Evolutionary conservation across 2,888 invertebrate genomes (phyloP), one percentile per base, ranked within the genome.

Genomic region (Drosophila borborema): DNA sequence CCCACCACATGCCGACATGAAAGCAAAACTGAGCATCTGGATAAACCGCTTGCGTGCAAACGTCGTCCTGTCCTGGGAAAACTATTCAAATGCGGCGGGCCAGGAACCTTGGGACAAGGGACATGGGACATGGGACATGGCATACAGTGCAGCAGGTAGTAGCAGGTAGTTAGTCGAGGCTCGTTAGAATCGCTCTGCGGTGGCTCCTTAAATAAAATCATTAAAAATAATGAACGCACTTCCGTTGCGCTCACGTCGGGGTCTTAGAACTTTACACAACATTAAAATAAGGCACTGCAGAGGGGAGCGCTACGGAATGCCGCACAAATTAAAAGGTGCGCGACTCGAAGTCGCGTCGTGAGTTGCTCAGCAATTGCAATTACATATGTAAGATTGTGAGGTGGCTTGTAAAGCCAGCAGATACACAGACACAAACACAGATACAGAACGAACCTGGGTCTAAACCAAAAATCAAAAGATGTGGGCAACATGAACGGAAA

Each of bases 201-300:
- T 20, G 51, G 61, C 63, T 73, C 81, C 71, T 70, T 81, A 86
- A 86, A 86, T 86, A 82, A 84, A 89, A 86, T 86, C 86, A 89
- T 86, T 86, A 86, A 86, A 86, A 89, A 86, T 86, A 86, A 86
- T 86, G 81, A 89, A 86, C 84, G 82, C 86, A 86, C 85, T 86
- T 86, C 89, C 86, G 86, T 49, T 84, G 77, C 65, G 51, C 66
- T 48, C 60, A 28, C 51, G 56, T 77, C 87, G 85, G 87, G 70
- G 84, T 82, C 82, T 87, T 87, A 82, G 86, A 85, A 85, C 83
- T 85, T 74, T 64, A 77, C 71, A 77, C 75, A 82, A 72, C 86
- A 88, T 84, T 86, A 82, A 86, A 82, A 84, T 83, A 70, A 80
- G 71, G 73, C 82, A 14, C 51, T 51, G 53, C 43, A 31, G 62